Base-by-base conservation (phyloP, 2,113 vertebrate genomes). In the Pitta sordida region DNA sequence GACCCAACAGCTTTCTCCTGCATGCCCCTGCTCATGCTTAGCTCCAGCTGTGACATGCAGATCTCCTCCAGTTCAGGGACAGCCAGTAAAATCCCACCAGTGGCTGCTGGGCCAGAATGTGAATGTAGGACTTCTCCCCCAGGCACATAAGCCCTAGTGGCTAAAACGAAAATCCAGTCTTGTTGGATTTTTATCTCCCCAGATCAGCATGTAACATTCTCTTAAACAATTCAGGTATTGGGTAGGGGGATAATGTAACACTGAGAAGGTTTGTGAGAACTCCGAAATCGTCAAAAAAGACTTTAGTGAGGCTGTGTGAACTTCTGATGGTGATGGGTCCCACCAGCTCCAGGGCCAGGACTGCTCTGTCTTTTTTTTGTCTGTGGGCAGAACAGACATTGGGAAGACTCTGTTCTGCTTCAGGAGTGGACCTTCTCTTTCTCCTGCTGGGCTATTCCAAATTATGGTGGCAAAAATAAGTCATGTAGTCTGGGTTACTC, bases 1-100 rank as follows among this genome's bases (percentile, higher is more conserved):
- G 15, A 56, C 15, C 6, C 27, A 24, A 8, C 15, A 59, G 36
- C 41, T 81, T 78, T 58, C 32, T 89, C 36, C 34, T 81, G 16
- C 2, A 1, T 30, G 16, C 3, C 37, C 4, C 12, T 62, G 62
- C 32, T 62, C 3, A 1, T 71, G 59, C 36, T 52, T 21, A 52
- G 48, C 43, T 49, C 18, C 10, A 21, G 21, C 22, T 62, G 32
- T 23, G n/a, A 39, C 9, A 2, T 21, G 13, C 17, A 75, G 32
- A 26, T 36, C 22, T 11, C 4, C 1, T 8, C 17, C 37, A 44
- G 29, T 37, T 52, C 0, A 4, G 49, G 41, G 10, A 3, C 30
- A 80, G 36, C 15, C 24, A 15, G 20, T 32, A 18, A 84, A 86
- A 69, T 26, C 16, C 41, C 39, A 36, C 29, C 58, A 7, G 15